Base-by-base conservation (phyloP, 2,113 vertebrate species). In the Turnix velox region DNA sequence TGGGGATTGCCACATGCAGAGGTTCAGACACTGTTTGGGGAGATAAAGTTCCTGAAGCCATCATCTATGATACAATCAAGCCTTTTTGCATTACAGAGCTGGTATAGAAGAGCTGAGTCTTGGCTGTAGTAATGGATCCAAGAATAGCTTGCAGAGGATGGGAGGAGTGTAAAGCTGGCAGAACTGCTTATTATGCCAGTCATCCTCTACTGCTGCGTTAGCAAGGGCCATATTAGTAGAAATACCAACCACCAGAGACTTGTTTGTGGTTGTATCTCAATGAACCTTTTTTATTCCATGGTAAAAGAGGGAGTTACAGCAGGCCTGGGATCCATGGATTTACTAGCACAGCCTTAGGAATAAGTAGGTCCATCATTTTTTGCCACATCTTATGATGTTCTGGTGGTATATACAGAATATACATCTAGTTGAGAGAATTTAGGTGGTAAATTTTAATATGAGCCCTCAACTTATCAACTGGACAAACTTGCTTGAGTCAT, bases 121-220 rank as follows among this genome's bases (percentile, higher is more conserved):
- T 42, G 74, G 33, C 62, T 54, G 13, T 1, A 6, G 15, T n/a
- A 42, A 24, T 37, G n/a, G 52, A n/a, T 87, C 84, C 92, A 92
- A 91, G 82, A 94, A 91, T 37, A 96, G 82, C 85, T 82, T 49
- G 62, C 57, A 72, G 79, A 82, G 92, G 78, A 84, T 63, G 85
- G 90, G 82, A 90, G 85, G 85, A 63, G 84, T 48, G 52, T 61
- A 71, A 84, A 89, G 23, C 23, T 91, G 87, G 61, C 61, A 87
- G 54, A 85, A 91, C 49, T 3, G 18, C 12, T n/a, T 69, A 82
- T 95, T 80, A 7, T 80, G 63, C 55, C 85, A 90, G 42, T 87
- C 71, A 80, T 46, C 40, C 66, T 74, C 58, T 13, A 4, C 18
- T 69, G 72, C 52, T 78, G 48, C 8, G 37, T 27, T 33, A 37